Conservation (phyloP, 2,888 invertebrate species). For the Tenthredo mesomela region DNA sequence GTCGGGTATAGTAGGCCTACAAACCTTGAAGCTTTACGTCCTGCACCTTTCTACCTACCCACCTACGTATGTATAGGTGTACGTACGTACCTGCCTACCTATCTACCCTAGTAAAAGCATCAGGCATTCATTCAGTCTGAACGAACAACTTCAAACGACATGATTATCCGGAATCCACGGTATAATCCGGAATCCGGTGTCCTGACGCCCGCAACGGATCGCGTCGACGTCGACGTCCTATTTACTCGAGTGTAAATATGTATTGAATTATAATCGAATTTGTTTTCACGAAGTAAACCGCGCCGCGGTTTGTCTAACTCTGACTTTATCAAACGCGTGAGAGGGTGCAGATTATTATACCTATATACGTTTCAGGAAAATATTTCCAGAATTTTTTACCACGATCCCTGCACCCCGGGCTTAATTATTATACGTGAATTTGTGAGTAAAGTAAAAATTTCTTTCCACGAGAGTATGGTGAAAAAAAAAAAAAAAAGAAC, state of each 20-base stretch:
- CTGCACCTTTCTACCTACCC: too few species aligned
- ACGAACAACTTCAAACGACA: constrained; percentile 32
- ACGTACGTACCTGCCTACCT: neutral
- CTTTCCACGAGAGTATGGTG: too few species aligned
- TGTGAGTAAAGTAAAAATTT: too few species aligned
- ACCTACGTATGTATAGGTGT: neutral
- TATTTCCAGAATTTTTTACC: too few species aligned
- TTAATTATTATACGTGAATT: too few species aligned
- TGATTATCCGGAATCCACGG: constrained; percentile 20
- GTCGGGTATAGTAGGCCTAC: neutral
- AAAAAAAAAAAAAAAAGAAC: too few species aligned
- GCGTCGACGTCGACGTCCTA: neutral
- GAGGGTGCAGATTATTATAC: too few species aligned
- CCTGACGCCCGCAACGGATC: neutral
- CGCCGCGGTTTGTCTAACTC: neutral
- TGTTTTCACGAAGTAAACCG: neutral
- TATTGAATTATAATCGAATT: constrained; percentile 22
- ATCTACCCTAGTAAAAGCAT: neutral
- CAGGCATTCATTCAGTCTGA: constrained; percentile 9
- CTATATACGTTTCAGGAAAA: too few species aligned
- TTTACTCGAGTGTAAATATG: neutral
- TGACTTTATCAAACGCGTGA: neutral
- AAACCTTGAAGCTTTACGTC: too few species aligned
- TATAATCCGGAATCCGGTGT: neutral
- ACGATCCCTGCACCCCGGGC: too few species aligned